Percentiles rank a stretch among this genome's conserved stretches.
Evolutionary conservation across 2,888 invertebrate genomes (phyloP).

Genomic region (Phytoseiulus persimilis): DNA sequence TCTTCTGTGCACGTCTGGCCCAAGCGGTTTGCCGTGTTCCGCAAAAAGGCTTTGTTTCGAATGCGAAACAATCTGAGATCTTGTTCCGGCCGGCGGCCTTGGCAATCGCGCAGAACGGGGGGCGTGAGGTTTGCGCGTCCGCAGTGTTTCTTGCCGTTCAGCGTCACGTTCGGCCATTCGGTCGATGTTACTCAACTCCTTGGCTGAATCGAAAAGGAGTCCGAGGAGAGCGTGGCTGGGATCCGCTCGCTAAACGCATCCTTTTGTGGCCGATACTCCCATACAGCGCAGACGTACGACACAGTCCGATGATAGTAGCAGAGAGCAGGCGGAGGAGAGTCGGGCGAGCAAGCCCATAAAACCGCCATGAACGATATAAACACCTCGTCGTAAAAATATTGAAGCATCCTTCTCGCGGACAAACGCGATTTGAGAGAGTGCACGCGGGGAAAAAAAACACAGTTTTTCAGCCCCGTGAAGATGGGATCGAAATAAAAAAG

Average conservation of each 20-base stretch:
- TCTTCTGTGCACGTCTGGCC: neutral
- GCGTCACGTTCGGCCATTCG: no score
- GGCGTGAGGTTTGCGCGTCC: neutral
- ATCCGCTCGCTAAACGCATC: neutral
- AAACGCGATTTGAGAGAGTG: neutral
- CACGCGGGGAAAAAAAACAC: neutral
- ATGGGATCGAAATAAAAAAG: neutral
- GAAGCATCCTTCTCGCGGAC: neutral
- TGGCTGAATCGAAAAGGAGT: no score
- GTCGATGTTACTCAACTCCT: no score
- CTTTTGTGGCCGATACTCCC: neutral
- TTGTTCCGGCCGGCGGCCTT: neutral
- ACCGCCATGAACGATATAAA: neutral
- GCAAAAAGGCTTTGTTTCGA: neutral
- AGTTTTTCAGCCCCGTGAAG: neutral
- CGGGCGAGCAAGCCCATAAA: neutral
- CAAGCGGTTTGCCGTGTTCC: neutral
- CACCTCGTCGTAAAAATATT: constrained; percentile 5
- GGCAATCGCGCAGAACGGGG: neutral
- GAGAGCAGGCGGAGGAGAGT: neutral
- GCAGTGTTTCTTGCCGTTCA: neutral
- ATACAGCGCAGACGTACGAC: neutral
- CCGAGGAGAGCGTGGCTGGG: no score
- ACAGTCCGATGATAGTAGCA: neutral
- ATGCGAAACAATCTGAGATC: neutral